Evolutionary conservation across 2,888 invertebrate genomes (phyloP).

Genomic region (Cepaea hortensis): DNA sequence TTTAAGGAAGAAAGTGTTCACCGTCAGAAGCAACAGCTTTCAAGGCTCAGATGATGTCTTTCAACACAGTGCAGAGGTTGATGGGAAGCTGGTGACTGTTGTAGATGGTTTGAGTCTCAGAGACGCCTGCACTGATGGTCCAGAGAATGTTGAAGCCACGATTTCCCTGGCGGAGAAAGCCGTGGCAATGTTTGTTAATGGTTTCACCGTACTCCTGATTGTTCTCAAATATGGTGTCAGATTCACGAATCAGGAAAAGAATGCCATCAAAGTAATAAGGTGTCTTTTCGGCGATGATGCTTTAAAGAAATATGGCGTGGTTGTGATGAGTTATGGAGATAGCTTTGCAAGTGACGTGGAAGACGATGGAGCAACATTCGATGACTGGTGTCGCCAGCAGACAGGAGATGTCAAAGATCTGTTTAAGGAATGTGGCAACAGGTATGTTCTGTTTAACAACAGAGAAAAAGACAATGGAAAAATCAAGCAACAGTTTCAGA

Average conservation of each 20-base stretch:
- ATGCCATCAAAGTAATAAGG: neutral
- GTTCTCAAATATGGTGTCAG: constrained; percentile 3
- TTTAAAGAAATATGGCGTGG: constrained; percentile 9
- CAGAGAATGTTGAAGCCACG: neutral
- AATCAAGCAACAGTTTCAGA: neutral
- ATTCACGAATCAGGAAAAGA: constrained; percentile 21
- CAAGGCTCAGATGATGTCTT: no score
- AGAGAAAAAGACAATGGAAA: neutral
- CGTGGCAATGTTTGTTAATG: no score
- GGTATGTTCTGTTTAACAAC: constrained; percentile 9
- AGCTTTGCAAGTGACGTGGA: no score
- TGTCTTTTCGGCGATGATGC: constrained; percentile 15
- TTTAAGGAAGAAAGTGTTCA: no score
- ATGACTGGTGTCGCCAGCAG: no score
- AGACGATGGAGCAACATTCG: no score
- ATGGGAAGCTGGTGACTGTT: neutral
- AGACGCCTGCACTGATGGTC: neutral
- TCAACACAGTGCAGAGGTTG: neutral
- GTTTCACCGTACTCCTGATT: no score
- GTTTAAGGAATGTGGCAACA: no score
- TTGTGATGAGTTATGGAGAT: no score
- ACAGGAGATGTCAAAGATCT: no score
- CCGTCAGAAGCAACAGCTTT: no score
- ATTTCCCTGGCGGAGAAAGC: neutral
- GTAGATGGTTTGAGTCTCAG: constrained; percentile 2